phyloP scores from a whole-genome alignment of 2,113 vertebrate species.

The Sceloporus undulatus region DNA sequence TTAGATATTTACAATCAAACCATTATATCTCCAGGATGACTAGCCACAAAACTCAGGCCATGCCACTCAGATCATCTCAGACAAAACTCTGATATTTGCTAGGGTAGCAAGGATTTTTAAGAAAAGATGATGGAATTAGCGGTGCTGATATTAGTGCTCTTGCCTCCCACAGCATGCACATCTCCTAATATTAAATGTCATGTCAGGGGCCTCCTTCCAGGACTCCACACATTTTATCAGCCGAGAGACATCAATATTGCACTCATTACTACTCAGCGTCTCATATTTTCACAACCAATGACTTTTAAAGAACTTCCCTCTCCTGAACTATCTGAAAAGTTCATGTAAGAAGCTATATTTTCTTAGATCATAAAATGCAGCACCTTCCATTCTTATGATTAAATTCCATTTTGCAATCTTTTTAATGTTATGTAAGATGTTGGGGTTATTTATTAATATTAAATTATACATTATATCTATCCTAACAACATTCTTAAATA shows the following conservation, averaged over 20 bases:
- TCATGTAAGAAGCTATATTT: not conserved
- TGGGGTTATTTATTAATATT: too few relatives aligned
- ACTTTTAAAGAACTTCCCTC: not conserved
- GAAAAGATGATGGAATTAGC: not conserved
- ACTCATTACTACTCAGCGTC: not conserved
- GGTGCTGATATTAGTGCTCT: not conserved
- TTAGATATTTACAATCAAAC: too few relatives aligned
- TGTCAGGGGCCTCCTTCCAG: not conserved
- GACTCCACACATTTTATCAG: conserved; percentile 12
- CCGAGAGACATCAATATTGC: not conserved
- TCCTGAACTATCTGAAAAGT: not conserved
- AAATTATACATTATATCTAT: not conserved
- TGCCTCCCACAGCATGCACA: not conserved
- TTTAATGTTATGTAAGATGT: not conserved
- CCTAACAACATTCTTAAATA: not conserved
- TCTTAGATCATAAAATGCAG: not conserved
- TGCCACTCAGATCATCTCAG: too few relatives aligned
- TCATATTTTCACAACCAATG: not conserved
- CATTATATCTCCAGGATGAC: too few relatives aligned
- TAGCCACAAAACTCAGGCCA: too few relatives aligned
- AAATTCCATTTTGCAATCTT: too few relatives aligned
- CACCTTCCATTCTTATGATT: too few relatives aligned
- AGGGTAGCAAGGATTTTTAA: not conserved
- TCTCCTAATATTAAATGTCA: not conserved
- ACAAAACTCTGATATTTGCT: too few relatives aligned